Evolutionary conservation across 35 echinoderm and acorn worm genomes (phyloP).

Genomic region (Lytechinus variegatus): DNA sequence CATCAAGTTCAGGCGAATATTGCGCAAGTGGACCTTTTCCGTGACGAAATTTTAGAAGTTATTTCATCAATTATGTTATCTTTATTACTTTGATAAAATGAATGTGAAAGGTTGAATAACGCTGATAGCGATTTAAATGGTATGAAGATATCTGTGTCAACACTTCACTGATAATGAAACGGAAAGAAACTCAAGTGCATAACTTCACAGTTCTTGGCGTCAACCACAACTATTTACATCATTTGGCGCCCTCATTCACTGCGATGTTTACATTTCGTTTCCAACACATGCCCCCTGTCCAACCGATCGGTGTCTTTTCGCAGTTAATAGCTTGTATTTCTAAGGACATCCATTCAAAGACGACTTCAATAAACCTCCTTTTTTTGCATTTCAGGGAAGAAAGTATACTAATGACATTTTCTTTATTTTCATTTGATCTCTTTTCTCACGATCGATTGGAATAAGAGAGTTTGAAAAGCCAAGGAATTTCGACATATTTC

Average conservation of each 20-base stretch:
- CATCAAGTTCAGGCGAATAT: too few species aligned
- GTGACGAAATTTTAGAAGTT: too few species aligned
- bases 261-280: background rate
- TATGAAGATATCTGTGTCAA: too few species aligned
- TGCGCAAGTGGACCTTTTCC: too few species aligned
- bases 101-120: too few species aligned
- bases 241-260: background rate
- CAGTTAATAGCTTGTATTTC: background rate
- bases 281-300: too few species aligned
- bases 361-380: background rate
- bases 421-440: background rate
- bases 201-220: too few species aligned
- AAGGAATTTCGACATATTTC: background rate
- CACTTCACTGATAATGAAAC: too few species aligned
- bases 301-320: background rate
- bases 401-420: conserved; percentile 6
- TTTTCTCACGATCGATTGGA: background rate
- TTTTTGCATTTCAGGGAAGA: background rate
- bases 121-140: too few species aligned
- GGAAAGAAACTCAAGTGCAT: too few species aligned
- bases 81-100: too few species aligned
- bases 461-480: background rate
- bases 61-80: too few species aligned
- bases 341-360: background rate
- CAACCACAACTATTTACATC: background rate